Conservation (phyloP, 2,113 vertebrate genomes). For the Vireo altiloquus region DNA sequence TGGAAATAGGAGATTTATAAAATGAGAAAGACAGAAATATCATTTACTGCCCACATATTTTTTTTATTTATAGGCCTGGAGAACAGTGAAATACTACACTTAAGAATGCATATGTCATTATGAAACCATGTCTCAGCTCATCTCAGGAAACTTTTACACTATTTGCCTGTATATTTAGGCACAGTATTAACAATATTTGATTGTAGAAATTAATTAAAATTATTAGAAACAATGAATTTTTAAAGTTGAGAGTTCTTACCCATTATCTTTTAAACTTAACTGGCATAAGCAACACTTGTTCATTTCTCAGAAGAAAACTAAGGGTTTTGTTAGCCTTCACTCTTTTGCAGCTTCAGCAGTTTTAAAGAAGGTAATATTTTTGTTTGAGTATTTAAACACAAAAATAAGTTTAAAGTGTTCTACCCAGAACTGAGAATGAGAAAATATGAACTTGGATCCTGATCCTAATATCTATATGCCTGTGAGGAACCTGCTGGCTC, state of each 20-base stretch:
- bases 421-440: background rate
- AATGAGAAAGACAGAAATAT: background rate
- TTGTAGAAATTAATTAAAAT: background rate
- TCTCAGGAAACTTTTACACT: background rate
- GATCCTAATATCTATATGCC: background rate
- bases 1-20: background rate
- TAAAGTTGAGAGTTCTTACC: background rate
- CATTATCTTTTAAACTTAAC: background rate
- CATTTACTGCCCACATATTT: background rate
- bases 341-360: background rate
- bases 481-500: background rate
- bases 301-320: background rate
- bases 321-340: background rate
- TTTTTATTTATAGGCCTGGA: background rate
- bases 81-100: background rate
- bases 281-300: background rate
- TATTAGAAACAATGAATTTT: background rate
- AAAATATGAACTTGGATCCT: background rate
- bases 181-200: background rate
- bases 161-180: background rate
- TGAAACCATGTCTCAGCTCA: background rate
- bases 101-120: background rate
- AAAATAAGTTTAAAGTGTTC: background rate
- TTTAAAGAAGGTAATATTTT: background rate
- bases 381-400: background rate